These are phyloP conservation scores for Staurois parvus DNA, from an alignment of 2,797 vertebrate genomes.

Conservation along the genomic window DNA sequence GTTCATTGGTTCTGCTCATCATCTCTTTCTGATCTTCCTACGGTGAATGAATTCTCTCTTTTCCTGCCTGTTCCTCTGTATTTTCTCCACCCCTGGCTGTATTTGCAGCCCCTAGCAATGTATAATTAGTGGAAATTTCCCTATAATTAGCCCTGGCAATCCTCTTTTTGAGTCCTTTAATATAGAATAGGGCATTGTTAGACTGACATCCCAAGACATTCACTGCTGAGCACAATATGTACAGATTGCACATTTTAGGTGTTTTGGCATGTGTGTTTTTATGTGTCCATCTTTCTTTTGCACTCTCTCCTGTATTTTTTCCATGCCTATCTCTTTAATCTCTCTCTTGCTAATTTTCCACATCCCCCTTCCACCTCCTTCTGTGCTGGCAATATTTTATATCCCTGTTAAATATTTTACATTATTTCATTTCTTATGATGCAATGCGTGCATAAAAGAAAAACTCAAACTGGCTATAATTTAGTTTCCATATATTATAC, in stretches of 20 bases:
- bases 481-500: background rate
- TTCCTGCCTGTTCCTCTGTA: constrained; percentile 1
- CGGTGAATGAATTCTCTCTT: constrained; percentile 10
- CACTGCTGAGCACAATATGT: background rate
- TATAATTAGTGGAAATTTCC: constrained; percentile 38
- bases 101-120: constrained; percentile 30
- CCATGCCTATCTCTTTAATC: background rate
- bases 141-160: constrained; percentile 36
- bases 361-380: background rate
- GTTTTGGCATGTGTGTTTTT: background rate
- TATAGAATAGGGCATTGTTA: constrained; percentile 27
- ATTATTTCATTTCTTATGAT: constrained; percentile 16
- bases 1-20: background rate
- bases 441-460: background rate
- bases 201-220: no score
- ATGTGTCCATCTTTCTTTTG: no score
- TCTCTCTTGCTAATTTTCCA: background rate
- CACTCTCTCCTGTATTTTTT: background rate
- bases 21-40: background rate
- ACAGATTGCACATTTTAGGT: constrained; percentile 3
- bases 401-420: constrained; percentile 22
- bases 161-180: constrained; percentile 23
- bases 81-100: background rate
- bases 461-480: background rate
- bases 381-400: constrained; percentile 8